Base-by-base conservation (phyloP, 2,797 vertebrate genomes). In the Acropternis orthonyx region DNA sequence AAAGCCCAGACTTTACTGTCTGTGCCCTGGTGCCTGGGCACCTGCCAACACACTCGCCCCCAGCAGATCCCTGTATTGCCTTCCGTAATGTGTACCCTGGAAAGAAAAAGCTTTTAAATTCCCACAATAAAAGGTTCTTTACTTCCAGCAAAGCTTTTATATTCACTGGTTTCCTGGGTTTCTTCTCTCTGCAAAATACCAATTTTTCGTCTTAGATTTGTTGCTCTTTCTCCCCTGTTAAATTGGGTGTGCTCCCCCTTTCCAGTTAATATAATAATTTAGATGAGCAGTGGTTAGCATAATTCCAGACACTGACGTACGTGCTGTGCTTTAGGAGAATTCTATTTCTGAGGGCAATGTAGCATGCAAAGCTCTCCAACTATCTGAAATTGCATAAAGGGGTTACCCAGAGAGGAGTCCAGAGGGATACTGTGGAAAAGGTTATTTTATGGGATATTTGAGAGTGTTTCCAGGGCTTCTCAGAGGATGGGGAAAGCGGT, bases 211-310 rank as follows among this genome's bases (percentile, higher is more conserved):
- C 83, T 92, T 78, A 80, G 92, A 95, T 96, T 94, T 95, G 90
- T 95, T 94, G 59, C 90, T 91, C 66, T 95, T 93, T 92, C 80
- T 96, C 69, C 49, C 27, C 87, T 96, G 95, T 55, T 94, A 96
- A 96, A 95, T 94, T 63, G 82, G 65, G 61, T 92, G 88, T 90
- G 89, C 72, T 94, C 55, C 89, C 85, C 66, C 59, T 95, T 94
- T 90, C 91, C 92, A 94, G 91, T 95, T 96, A 97, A 94, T 96
- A 37, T 87, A 90, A 96, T 95, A 94, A 97, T 97, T 93, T 88
- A 39, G 36, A 96, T 85, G 92, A 96, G 89, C 86, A 75, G 91
- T 91, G 93, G 49, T 96, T 96, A 96, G 93, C 89, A 87, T 92
- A 95, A 94, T 92, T 96, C 91, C 49, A 93, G 95, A 75, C 85